Evolutionary conservation across 2,888 invertebrate species (phyloP).

Genomic region (Dryococelus australis): DNA sequence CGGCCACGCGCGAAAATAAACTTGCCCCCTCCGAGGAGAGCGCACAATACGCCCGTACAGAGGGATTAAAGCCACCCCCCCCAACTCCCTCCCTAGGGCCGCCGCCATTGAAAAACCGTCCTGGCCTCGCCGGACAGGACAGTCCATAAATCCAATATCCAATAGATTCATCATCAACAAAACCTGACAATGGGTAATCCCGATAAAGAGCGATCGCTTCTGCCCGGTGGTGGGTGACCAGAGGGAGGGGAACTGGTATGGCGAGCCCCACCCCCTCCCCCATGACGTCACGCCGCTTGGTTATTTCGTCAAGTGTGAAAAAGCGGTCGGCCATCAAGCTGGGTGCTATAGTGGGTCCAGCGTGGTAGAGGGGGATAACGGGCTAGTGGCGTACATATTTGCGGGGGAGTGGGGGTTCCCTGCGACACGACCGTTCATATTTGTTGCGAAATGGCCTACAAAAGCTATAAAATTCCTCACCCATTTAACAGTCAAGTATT

Average conservation of each 20-base stretch:
- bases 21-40: background rate
- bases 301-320: background rate
- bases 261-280: background rate
- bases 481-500: too few relatives aligned
- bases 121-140: background rate
- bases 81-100: too few relatives aligned
- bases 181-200: background rate
- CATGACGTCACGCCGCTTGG: constrained; percentile 3
- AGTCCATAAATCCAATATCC: constrained; percentile 16
- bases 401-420: too few relatives aligned
- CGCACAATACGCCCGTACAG: background rate
- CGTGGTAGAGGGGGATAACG: too few relatives aligned
- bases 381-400: too few relatives aligned
- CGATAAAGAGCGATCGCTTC: constrained; percentile 2
- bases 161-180: background rate
- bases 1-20: background rate
- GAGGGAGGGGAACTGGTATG: background rate
- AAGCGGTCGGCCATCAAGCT: background rate
- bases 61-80: background rate
- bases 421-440: too few relatives aligned
- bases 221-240: background rate
- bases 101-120: too few relatives aligned
- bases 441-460: too few relatives aligned
- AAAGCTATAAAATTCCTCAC: too few relatives aligned
- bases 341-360: background rate